phyloP scores from a whole-genome alignment of 2,797 vertebrate genomes.

The Emys orbicularis region DNA sequence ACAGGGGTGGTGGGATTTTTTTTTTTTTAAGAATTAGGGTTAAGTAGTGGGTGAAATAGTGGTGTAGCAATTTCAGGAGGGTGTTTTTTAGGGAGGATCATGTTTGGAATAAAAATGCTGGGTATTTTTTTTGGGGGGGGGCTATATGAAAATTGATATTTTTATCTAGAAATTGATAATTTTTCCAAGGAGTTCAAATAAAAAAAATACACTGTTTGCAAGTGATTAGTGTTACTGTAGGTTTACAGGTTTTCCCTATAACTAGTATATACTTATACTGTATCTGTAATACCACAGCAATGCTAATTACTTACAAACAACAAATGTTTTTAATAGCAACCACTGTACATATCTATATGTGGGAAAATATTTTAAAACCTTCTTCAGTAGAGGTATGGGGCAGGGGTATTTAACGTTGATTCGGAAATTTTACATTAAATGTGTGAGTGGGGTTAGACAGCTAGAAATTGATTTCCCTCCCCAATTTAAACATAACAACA shows the following conservation, averaged over 20 bases:
- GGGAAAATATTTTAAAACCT: not conserved
- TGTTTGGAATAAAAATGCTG: not conserved
- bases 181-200: not conserved
- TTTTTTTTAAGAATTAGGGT: not conserved
- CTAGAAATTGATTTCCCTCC: not conserved
- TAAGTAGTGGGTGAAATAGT: not conserved
- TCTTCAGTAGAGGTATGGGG: not conserved
- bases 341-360: not conserved
- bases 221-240: not conserved
- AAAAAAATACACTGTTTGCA: not conserved
- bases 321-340: not conserved
- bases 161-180: not conserved
- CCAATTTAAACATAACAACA: not conserved
- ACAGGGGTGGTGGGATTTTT: not conserved
- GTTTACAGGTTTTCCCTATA: not conserved
- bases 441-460: fast-evolving
- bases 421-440: not conserved
- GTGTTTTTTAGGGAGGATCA: fast-evolving
- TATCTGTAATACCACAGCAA: not conserved
- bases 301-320: not conserved
- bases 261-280: not conserved
- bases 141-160: not conserved
- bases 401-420: not conserved
- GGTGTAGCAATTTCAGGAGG: not conserved
- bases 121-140: not conserved